Base-by-base conservation (phyloP, 1,140 invertebrate species). In the Nylanderia fulva region DNA sequence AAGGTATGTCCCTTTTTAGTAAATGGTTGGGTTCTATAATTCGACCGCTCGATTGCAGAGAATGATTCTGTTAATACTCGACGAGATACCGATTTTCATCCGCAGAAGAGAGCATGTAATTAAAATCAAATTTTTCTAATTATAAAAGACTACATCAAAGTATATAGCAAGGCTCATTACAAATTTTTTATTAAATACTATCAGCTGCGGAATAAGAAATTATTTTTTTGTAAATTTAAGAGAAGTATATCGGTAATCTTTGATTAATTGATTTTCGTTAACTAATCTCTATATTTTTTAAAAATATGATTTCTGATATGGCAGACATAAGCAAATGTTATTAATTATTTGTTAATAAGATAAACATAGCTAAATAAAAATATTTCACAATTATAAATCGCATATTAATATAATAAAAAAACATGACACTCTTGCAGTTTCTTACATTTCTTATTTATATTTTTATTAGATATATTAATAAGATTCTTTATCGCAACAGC, bases 11-110 rank as follows among this genome's bases (percentile, higher is more conserved):
- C 4, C 8, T 68, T 69, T 24, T 11, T 69, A 54, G 54, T 74
- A 74, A 74, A 74, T 21, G 45, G 8, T 4, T 15, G 69, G 18
- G 27, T 72, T 74, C 33, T 74, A 74, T 74, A 58, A 74, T 74
- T 74, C 54, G 54, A 39, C 15, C 54, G 71, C 24, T 13, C 27
- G 58, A 61, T 61, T 5, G 58, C 18, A 27, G 54, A 74, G 54
- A 58, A 58, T 74, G 33, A 74, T 15, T 39, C 21, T n/a, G 48
- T 58, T 56, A 72, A 56, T 72, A 39, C 13, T 8, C 29, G 29
- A 21, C 56, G 24, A 61, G 39, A 7, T 27, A 18, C 3, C 45
- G 33, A 42, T 60, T 75, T 72, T 27, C 36, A 75, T 60, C n/a
- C 45, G 15, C 13, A 6, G 45, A 0, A 48, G 45, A 48, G 4